Conservation (phyloP, 2,797 vertebrate genomes). For the Xerus rutilus region DNA sequence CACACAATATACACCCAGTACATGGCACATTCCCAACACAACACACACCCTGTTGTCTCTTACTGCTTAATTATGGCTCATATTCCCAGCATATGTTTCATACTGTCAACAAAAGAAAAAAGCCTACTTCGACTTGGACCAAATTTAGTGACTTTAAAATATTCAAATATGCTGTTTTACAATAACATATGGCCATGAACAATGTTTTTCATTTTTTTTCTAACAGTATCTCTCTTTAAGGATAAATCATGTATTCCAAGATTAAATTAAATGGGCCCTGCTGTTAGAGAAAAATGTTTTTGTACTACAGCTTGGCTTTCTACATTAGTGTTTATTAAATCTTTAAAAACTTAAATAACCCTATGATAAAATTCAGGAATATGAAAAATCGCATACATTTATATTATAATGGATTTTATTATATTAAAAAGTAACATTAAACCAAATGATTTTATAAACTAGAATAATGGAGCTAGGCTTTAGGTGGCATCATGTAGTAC, state of each 20-base stretch:
- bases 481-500: not conserved
- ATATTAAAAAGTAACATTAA: conserved; percentile 73
- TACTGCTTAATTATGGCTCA: conserved; percentile 76
- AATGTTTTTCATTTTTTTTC: conserved; percentile 70
- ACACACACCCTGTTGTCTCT: conserved; percentile 57
- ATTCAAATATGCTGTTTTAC: conserved; percentile 72
- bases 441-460: conserved; percentile 64
- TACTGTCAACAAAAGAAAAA: conserved; percentile 74
- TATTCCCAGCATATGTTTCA: conserved; percentile 79
- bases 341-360: conserved; percentile 78
- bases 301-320: conserved; percentile 64
- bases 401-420: conserved; percentile 42
- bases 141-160: conserved; percentile 77
- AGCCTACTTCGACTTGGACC: conserved; percentile 79
- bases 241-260: conserved; percentile 79
- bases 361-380: conserved; percentile 64
- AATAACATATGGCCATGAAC: conserved; percentile 73
- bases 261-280: conserved; percentile 81
- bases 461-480: not conserved
- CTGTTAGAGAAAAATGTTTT: conserved; percentile 77
- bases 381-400: conserved; percentile 65
- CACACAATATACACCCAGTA: conserved; percentile 24
- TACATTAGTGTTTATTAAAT: conserved; percentile 77
- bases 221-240: conserved; percentile 75
- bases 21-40: conserved; percentile 63